Evolutionary conservation across 53 echinoderm and acorn worm genomes (phyloP).

Genomic region (Henricia sp.): DNA sequence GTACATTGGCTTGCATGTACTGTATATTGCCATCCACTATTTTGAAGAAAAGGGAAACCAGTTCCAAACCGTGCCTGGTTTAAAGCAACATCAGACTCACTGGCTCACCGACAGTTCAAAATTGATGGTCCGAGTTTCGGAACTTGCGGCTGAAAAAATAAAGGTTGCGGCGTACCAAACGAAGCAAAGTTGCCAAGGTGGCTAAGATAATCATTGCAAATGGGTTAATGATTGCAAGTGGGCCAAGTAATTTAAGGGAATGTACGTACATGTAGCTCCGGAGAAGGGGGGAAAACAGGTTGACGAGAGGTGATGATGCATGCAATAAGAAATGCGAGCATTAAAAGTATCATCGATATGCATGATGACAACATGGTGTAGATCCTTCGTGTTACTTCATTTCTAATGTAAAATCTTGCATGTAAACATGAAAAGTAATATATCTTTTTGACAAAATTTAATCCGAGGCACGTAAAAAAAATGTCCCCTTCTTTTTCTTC

Average conservation of each 20-base stretch:
- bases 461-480: no score
- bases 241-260: constrained; percentile 33
- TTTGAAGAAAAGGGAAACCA: no score
- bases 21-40: no score
- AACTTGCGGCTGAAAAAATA: neutral
- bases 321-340: neutral
- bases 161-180: neutral
- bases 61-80: no score
- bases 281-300: neutral
- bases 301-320: neutral
- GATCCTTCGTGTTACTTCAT: constrained; percentile 20
- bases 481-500: no score
- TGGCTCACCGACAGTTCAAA: no score
- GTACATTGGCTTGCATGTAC: no score
- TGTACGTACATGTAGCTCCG: neutral
- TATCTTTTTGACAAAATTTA: no score
- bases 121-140: neutral
- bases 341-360: neutral
- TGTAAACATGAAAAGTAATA: no score
- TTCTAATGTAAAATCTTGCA: no score
- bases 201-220: constrained; percentile 27
- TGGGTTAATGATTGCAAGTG: constrained; percentile 42
- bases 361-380: constrained; percentile 7
- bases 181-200: constrained; percentile 3
- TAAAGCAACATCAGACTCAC: no score